phyloP scores from a whole-genome alignment of 2,888 invertebrate genomes.

The Elegia similella region DNA sequence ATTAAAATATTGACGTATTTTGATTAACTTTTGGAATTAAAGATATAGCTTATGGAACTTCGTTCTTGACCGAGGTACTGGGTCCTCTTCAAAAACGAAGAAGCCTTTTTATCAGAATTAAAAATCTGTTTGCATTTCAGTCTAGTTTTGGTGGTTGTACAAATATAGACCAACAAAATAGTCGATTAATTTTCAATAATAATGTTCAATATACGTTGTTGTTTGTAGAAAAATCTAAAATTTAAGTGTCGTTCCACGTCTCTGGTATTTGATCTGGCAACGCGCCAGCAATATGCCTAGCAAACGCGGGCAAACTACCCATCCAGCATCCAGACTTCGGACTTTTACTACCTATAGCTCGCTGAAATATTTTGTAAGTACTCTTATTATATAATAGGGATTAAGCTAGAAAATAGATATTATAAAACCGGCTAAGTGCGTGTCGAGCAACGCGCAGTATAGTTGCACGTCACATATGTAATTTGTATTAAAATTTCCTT shows the following conservation, averaged over 20 bases:
- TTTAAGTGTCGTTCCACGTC: conserved; percentile 58
- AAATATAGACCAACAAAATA: neutral
- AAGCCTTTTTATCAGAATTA: too few species aligned
- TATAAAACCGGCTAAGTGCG: too few species aligned
- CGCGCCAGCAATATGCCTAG: conserved; percentile 64
- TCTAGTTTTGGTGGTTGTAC: too few species aligned
- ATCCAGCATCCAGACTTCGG: conserved; percentile 51
- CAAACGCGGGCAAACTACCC: conserved; percentile 51
- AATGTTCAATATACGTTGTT: conserved; percentile 17
- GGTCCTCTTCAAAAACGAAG: too few species aligned
- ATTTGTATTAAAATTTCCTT: too few species aligned
- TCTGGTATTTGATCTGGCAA: conserved; percentile 64
- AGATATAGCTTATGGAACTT: too few species aligned
- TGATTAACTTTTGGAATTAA: too few species aligned
- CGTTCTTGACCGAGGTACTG: too few species aligned
- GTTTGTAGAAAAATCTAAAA: conserved; percentile 51
- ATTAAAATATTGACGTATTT: too few species aligned
- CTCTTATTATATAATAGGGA: neutral
- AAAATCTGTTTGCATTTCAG: too few species aligned
- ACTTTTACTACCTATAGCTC: conserved; percentile 60
- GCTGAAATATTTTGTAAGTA: conserved; percentile 24
- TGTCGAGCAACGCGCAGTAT: too few species aligned
- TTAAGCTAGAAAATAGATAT: neutral
- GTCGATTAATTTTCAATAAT: neutral
- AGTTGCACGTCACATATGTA: too few species aligned